Evolutionary conservation across 2,797 vertebrate species (phyloP), one percentile per base, ranked within the genome.

Genomic region (Rhynchonycteris naso): DNA sequence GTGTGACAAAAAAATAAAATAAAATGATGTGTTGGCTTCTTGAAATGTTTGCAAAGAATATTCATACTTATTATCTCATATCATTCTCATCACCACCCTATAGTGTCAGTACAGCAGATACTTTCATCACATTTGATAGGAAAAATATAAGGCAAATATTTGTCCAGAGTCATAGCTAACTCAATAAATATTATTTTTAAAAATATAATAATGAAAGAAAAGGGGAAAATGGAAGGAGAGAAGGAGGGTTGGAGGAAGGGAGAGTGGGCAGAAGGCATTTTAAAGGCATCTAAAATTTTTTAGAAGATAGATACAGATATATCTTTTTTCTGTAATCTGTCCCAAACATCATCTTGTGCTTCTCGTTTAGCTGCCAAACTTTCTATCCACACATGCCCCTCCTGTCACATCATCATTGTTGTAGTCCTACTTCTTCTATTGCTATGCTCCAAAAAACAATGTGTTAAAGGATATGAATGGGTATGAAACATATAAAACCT

Each of bases 31-130:
- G 21, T 65, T 65, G 54, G 11, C 43, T 78, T 94, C 78, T 65
- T 78, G 24, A 92, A 81, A 21, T 16, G 21, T 93, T 88, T 93
- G 85, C 63, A 95, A 88, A 90, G 28, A 6, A 66, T 79, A 89
- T 78, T 74, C 33, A 21, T 56, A 56, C 58, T 19, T 58, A 43
- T 92, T 72, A 28, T 68, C 43, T 92, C 47, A 26, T 47, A 88
- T 91, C 13, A 92, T 86, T 74, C 35, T 63, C n/a, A 59, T 59
- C 50, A 65, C 16, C 35, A 21, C 18, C 19, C 18, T 65, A 26
- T 16, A 61, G 63, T 84, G 16, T 68, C 38, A 79, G 28, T 71
- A 79, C 9, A 61, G 82, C 0, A 50, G 22, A 65, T 63, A 90
- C 30, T 84, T 91, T 84, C 24, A 74, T 79, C 16, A 90, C 14